Evolutionary conservation across 2,113 vertebrate genomes (phyloP).

Genomic region (Macheiramphus alcinus): DNA sequence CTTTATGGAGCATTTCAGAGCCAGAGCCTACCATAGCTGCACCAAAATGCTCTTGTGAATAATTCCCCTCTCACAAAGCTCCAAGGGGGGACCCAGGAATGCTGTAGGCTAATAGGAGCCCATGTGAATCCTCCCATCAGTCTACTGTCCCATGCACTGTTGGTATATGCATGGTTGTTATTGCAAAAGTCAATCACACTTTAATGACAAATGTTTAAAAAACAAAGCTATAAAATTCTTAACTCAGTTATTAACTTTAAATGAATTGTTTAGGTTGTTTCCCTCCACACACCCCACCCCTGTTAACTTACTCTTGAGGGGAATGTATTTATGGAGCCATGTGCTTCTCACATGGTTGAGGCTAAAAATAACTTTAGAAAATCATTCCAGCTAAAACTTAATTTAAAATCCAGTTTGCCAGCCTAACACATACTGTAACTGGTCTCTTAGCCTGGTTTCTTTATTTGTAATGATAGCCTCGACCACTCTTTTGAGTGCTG

Average conservation of each 20-base stretch:
- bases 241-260: constrained; percentile 9
- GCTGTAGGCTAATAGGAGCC: neutral
- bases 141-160: neutral
- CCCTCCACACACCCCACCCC: neutral
- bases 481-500: constrained; percentile 1
- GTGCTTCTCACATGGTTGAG: constrained; percentile 42
- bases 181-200: neutral
- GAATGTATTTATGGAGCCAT: constrained; percentile 50
- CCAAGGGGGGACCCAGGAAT: neutral
- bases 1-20: neutral
- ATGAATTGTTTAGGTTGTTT: constrained; percentile 42
- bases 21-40: neutral
- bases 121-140: neutral
- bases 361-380: constrained; percentile 50
- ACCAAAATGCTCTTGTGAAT: neutral
- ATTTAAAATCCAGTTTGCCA: constrained; percentile 27
- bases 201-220: neutral
- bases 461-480: constrained; percentile 10
- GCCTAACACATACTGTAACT: constrained; percentile 8
- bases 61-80: neutral
- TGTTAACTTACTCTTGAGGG: constrained; percentile 20
- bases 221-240: neutral
- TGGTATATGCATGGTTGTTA: neutral
- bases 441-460: neutral
- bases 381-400: constrained; percentile 41